Conservation (phyloP, 2,797 vertebrate species). For the Iguana delicatissima region DNA sequence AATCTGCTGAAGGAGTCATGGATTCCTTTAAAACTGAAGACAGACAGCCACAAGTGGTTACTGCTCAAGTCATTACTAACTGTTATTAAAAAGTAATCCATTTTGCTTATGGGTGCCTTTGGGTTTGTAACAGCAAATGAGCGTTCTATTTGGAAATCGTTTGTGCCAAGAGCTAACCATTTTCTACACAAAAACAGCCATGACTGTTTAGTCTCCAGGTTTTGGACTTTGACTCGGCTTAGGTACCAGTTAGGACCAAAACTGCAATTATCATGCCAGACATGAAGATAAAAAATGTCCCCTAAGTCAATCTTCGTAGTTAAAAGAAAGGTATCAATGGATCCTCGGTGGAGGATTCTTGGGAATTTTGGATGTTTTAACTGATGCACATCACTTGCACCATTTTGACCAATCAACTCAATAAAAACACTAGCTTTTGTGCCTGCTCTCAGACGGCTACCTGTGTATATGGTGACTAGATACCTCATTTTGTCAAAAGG, state of each 20-base stretch:
- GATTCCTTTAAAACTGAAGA: conserved; percentile 48
- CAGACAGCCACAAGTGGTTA: conserved; percentile 73
- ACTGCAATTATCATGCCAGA: conserved; percentile 75
- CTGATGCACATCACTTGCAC: conserved; percentile 63
- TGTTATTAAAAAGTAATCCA: conserved; percentile 73
- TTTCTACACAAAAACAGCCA: conserved; percentile 80
- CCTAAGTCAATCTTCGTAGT: conserved; percentile 71
- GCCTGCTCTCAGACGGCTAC: conserved; percentile 73
- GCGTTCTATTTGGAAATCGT: conserved; percentile 4
- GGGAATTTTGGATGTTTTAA: conserved; percentile 63
- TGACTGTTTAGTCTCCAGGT: conserved; percentile 50
- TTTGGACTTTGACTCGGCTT: conserved; percentile 78
- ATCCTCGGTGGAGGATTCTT: conserved; percentile 59
- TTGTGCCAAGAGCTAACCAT: conserved; percentile 72
- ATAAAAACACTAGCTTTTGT: conserved; percentile 74
- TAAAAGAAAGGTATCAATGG: conserved; percentile 74
- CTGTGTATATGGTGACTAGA: conserved; percentile 80
- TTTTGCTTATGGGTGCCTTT: conserved; percentile 49
- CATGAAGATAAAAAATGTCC: conserved; percentile 69
- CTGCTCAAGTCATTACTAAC: conserved; percentile 36
- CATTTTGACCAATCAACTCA: conserved; percentile 63
- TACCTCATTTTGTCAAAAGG: conserved; percentile 71
- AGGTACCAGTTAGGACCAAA: conserved; percentile 74
- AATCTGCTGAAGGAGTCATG: conserved; percentile 65
- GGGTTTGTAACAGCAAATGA: conserved; percentile 56